Base-by-base conservation (phyloP, 1,140 invertebrate genomes). In the Drosophila subpulchrella region DNA sequence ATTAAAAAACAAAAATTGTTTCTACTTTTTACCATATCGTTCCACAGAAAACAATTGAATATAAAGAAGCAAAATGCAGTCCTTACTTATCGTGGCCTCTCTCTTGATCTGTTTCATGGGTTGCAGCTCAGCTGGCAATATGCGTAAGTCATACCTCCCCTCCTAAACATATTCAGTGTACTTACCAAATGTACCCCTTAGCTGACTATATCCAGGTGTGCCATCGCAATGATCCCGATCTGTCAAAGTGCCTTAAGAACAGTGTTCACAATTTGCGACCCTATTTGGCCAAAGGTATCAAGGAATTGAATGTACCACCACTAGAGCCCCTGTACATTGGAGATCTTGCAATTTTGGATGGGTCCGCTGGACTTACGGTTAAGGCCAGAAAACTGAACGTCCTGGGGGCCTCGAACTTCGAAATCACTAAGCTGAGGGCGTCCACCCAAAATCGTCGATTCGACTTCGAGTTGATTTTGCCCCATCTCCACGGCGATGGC, bases 171-270 rank as follows among this genome's bases (percentile, higher is more conserved):
- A 7, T 46, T 8, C n/a, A 11, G 7, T 0, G 10, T 20, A 15
- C 36, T 61, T 1, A 58, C n/a, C 4, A 7, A 12, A 11, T 1
- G 11, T 42, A 0, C 34, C 12, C 20, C 38, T 1, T 8, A 95
- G 95, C 95, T 20, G 93, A 94, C 32, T 96, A 94, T 62, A 84
- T 96, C 11, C 93, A 94, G 41, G 92, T 95, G 30, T 96, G 95
- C 75, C 93, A 93, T 41, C 92, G 91, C 58, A 93, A 91, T 59
- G 94, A 95, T 74, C 94, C 95, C 0, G 90, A 94, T 30, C 59
- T 95, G 7, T 92, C 93, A 10, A 83, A 93, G 17, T 96, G 95
- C 75, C 76, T 95, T 3, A 93, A 77, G 44, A 81, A 91, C 12
- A 94, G 94, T 36, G 93, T 94, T 2, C 93, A 94, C 54, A 79